Evolutionary conservation across 1,140 invertebrate genomes (phyloP).

Genomic region (Rhizoglyphus robini): DNA sequence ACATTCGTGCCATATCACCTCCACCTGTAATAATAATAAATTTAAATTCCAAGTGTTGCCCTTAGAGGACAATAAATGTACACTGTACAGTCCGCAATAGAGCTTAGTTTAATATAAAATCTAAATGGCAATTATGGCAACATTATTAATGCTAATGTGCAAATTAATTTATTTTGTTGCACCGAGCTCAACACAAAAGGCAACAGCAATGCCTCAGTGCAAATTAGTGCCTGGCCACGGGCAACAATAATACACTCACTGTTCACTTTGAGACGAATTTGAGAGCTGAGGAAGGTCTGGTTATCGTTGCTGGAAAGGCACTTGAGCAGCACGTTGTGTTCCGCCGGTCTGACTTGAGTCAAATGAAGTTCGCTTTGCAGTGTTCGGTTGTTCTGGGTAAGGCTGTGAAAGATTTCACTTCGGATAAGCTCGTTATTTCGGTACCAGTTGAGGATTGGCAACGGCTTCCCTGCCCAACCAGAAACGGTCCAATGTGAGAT

Average conservation of each 20-base stretch:
- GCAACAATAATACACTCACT: neutral
- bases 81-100: no score
- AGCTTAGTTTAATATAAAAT: no score
- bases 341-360: neutral
- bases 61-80: neutral
- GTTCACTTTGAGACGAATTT: constrained; percentile 9
- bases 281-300: constrained; percentile 3
- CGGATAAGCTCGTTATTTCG: neutral
- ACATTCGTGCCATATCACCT: no score
- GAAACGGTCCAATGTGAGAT: neutral
- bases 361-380: constrained; percentile 17
- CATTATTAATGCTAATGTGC: neutral
- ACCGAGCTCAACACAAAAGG: no score
- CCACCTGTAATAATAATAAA: no score
- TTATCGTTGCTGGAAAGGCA: constrained; percentile 16
- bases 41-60: no score
- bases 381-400: neutral
- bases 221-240: neutral
- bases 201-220: neutral
- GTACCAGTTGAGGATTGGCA: constrained; percentile 13
- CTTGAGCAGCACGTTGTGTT: constrained; percentile 1
- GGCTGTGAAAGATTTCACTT: constrained; percentile 6
- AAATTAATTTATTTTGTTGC: no score
- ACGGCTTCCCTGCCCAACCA: constrained; percentile 3
- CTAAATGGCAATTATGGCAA: neutral